Conservation (phyloP, 2,113 vertebrate species). For the Syrmaticus mikado region DNA sequence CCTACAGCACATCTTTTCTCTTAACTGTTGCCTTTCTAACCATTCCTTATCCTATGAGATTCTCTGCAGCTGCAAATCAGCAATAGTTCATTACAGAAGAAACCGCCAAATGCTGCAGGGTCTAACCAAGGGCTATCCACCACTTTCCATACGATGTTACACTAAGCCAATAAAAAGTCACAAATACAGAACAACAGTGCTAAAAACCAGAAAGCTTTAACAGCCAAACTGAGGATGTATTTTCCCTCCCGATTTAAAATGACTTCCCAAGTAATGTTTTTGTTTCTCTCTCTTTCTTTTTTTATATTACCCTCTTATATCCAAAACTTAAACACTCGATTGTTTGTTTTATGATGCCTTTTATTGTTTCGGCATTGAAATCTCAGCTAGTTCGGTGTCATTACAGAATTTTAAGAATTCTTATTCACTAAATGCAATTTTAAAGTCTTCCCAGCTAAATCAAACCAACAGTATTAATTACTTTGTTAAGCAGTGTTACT, state of each 20-base stretch:
- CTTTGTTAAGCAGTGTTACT: not conserved
- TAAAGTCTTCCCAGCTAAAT: constrained; percentile 24
- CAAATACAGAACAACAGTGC: rapidly evolving
- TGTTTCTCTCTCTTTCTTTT: not conserved
- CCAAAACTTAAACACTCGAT: constrained; percentile 38
- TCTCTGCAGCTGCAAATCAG: not conserved
- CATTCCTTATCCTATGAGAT: not conserved
- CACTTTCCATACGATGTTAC: rapidly evolving
- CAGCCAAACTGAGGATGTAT: rapidly evolving
- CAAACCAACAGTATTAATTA: constrained; percentile 50
- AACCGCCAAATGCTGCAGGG: not conserved
- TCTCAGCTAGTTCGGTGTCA: not conserved
- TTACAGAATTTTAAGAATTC: constrained; percentile 5
- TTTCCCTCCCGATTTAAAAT: not conserved
- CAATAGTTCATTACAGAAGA: not conserved
- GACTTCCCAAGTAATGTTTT: not conserved
- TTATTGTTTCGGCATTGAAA: constrained; percentile 22
- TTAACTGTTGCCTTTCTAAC: not conserved
- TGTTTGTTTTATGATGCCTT: constrained; percentile 38
- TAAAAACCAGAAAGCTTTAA: not conserved
- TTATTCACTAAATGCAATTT: not conserved
- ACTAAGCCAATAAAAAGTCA: not conserved
- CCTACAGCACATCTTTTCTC: not conserved
- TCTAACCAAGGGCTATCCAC: rapidly evolving
- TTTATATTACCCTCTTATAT: constrained; percentile 42